A percentile compares a stretch with the other conserved stretches of the same genome.
These are phyloP conservation scores for Magallana ariakensis DNA, from an alignment of 1,140 invertebrate genomes.

Conservation along the genomic window DNA sequence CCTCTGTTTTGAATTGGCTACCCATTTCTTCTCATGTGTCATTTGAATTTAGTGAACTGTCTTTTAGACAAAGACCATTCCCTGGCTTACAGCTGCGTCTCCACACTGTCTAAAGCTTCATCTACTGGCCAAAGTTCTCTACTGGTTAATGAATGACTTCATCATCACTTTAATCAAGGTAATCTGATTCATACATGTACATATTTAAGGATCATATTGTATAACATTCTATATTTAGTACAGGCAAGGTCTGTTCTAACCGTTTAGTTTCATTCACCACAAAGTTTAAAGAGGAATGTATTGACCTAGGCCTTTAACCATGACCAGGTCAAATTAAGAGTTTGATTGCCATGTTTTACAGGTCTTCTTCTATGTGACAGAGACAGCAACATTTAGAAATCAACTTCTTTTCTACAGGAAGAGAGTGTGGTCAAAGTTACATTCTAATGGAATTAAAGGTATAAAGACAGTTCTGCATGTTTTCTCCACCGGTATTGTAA, in stretches of 20 bases:
- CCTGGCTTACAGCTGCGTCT: not conserved
- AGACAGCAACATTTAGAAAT: slow-evolving; percentile 62
- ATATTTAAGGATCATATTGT: no score
- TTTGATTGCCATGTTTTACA: slow-evolving; percentile 20
- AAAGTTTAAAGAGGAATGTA: no score
- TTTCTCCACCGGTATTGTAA: no score
- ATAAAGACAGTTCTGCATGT: not conserved
- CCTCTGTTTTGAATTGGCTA: not conserved
- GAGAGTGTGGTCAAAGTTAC: slow-evolving; percentile 58
- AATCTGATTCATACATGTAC: not conserved
- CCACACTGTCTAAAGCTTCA: not conserved
- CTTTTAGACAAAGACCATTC: slow-evolving; percentile 17
- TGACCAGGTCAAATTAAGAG: no score
- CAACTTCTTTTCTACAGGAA: slow-evolving; percentile 66
- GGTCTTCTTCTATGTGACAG: slow-evolving; percentile 66
- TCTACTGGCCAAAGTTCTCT: slow-evolving; percentile 8
- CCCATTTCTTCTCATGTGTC: no score
- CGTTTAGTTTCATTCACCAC: no score
- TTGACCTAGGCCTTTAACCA: no score
- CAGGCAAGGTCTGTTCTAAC: no score
- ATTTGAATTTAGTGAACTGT: not conserved
- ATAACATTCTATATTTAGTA: no score
- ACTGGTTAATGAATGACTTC: slow-evolving; percentile 33
- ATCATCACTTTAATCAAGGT: not conserved
- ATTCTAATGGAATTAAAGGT: slow-evolving; percentile 13